Evolutionary conservation across 2,797 vertebrate genomes (phyloP), one percentile per base, ranked within the genome.

Genomic region (Falco rusticolus): DNA sequence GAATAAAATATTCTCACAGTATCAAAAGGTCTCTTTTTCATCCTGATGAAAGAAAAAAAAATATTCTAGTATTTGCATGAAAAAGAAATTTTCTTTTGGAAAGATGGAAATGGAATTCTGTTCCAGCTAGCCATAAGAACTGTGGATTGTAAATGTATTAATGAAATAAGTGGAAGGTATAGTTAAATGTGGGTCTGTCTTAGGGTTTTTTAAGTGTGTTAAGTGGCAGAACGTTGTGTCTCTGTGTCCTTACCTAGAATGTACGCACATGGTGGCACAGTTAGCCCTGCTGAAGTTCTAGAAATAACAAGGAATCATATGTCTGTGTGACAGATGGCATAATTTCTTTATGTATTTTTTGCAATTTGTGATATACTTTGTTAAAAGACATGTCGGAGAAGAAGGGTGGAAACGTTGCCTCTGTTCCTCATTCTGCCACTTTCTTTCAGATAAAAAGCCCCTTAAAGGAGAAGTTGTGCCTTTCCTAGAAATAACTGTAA

Each of bases 381-480:
- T 86, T 78, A 45, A 64, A 76, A 86, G 28, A 31, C 22, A 33
- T 56, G 47, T 4, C 13, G 90, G 34, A 88, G 43, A 63, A 47
- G 11, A 68, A 10, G 1, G 7, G 4, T 31, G 5, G 16, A 66
- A 91, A 37, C 3, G 11, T 50, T 65, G 13, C 6, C 6, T 61
- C 24, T 70, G 6, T 68, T 84, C 13, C 21, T 41, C 4, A 31
- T 39, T 88, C 66, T 80, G 25, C 18, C 17, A 39, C 34, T 33
- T 54, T 53, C 8, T 87, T 89, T 72, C 31, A 25, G 18, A 29
- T 10, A 34, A 84, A 77, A 87, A 17, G 3, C 21, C 2, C 57
- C 1, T 4, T 16, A 59, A 77, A 59, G 5, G 9, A 68, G 7
- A 8, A 64, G 2, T 25, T 45, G 1, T n/a, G 2, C 2, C n/a